A percentile compares a stretch with the other conserved stretches of the same genome.
Evolutionary conservation across 2,797 vertebrate genomes (phyloP).

Genomic region (Carduelis carduelis): DNA sequence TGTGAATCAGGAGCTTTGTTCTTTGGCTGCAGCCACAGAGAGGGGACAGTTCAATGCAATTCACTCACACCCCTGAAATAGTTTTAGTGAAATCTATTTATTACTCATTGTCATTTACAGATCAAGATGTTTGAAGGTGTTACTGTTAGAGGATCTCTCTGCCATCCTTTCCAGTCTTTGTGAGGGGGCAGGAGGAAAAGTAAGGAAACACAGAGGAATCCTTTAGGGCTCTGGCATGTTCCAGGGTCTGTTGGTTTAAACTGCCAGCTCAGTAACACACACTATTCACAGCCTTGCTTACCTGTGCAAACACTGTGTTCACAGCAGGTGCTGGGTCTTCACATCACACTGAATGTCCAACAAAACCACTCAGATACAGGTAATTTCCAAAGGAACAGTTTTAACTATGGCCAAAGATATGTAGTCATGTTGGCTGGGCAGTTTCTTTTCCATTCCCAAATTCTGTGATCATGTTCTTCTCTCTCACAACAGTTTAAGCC

Average conservation of each 20-base stretch:
- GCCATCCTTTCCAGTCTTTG: not conserved
- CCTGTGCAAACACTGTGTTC: slow-evolving; percentile 25
- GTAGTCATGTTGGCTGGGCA: not conserved
- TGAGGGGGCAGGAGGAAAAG: not conserved
- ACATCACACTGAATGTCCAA: not conserved
- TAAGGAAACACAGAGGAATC: not conserved
- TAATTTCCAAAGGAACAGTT: not conserved
- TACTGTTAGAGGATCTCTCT: not conserved
- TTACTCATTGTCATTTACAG: not conserved
- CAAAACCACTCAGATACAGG: not conserved
- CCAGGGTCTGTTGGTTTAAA: not conserved
- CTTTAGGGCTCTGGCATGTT: not conserved
- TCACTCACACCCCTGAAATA: not conserved
- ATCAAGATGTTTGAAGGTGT: not conserved
- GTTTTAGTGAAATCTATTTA: not conserved
- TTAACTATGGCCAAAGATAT: not conserved
- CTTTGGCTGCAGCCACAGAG: not conserved
- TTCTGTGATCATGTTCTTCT: not conserved
- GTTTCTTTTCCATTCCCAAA: not conserved
- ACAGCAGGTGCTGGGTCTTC: slow-evolving; percentile 19
- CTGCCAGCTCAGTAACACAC: not conserved
- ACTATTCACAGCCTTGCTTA: not conserved
- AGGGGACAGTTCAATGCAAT: not conserved
- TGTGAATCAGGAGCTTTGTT: slow-evolving; percentile 8
- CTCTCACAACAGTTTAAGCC: not conserved